A percentile compares a stretch with the other conserved stretches of the same genome.
These are phyloP conservation scores for Metopolophium dirhodum DNA, from an alignment of 1,140 invertebrate genomes.

Conservation along the genomic window DNA sequence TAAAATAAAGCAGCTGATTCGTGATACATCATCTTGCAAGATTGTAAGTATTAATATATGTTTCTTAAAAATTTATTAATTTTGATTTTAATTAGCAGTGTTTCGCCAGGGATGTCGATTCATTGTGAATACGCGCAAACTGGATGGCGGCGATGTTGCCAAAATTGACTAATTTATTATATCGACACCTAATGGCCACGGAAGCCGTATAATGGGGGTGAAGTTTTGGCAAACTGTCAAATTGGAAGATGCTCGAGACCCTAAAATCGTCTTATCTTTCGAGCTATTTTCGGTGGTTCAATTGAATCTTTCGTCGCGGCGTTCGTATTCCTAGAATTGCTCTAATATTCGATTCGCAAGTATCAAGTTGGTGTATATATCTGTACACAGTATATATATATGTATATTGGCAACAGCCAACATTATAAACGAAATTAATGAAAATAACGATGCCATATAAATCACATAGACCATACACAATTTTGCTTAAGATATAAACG, in stretches of 20 bases:
- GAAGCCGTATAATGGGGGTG: neutral
- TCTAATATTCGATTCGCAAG: neutral
- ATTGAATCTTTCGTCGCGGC: slow-evolving; percentile 6
- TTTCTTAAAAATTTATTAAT: neutral
- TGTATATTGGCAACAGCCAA: neutral
- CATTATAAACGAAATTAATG: neutral
- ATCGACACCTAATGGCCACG: slow-evolving; percentile 23
- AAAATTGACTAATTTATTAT: slow-evolving; percentile 52
- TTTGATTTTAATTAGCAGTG: slow-evolving; percentile 35
- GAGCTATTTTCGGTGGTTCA: slow-evolving; percentile 31
- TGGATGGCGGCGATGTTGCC: neutral
- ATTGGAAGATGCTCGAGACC: slow-evolving; percentile 26
- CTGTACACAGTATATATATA: neutral
- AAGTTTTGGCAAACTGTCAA: slow-evolving; percentile 45
- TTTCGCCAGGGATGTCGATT: neutral
- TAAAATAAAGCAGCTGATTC: too few species aligned
- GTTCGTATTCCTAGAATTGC: neutral
- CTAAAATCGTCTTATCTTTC: slow-evolving; percentile 38
- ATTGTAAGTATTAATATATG: neutral
- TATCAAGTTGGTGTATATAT: neutral
- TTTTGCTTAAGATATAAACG: neutral
- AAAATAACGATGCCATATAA: neutral
- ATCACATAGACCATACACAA: neutral
- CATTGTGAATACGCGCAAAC: neutral
- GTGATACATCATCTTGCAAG: neutral